phyloP scores from a whole-genome alignment of 2,113 vertebrate genomes.

The Sus scrofa region DNA sequence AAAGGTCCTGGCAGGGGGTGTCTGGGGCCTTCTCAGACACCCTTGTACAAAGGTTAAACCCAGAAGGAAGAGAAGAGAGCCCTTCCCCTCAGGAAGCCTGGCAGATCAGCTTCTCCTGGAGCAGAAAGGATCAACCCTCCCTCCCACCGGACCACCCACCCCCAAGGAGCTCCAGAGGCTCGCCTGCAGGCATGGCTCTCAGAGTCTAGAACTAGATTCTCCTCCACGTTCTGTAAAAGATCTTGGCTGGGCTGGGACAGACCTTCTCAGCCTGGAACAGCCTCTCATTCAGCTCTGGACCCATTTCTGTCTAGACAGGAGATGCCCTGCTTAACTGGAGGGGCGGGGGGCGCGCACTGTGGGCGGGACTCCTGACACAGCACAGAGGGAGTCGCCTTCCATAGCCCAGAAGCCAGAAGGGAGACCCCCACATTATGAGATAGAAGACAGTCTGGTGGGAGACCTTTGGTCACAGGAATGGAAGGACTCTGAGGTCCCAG shows the following conservation, averaged over 20 bases:
- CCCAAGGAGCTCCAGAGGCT: background rate
- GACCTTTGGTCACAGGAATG: background rate
- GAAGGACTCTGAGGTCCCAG: background rate
- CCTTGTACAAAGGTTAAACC: background rate
- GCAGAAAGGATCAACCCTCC: background rate
- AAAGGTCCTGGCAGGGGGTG: background rate
- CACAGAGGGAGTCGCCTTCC: background rate
- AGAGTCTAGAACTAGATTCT: background rate
- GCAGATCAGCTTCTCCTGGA: background rate
- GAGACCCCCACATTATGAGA: background rate
- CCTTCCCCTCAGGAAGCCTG: no score
- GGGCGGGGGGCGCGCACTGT: background rate
- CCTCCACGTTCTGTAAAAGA: background rate
- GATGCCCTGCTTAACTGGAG: background rate
- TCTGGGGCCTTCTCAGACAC: background rate
- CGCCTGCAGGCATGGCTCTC: background rate
- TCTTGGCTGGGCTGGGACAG: background rate
- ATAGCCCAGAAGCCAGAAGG: background rate
- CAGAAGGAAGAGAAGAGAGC: background rate
- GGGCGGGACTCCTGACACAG: background rate
- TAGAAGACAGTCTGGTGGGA: no score
- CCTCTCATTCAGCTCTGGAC: background rate
- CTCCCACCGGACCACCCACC: no score
- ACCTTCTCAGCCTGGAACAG: fast-evolving
- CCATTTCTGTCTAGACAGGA: background rate